Percentiles rank a stretch among this genome's conserved stretches.
Conservation (phyloP, 2,888 invertebrate species). For the Blera fallax region DNA sequence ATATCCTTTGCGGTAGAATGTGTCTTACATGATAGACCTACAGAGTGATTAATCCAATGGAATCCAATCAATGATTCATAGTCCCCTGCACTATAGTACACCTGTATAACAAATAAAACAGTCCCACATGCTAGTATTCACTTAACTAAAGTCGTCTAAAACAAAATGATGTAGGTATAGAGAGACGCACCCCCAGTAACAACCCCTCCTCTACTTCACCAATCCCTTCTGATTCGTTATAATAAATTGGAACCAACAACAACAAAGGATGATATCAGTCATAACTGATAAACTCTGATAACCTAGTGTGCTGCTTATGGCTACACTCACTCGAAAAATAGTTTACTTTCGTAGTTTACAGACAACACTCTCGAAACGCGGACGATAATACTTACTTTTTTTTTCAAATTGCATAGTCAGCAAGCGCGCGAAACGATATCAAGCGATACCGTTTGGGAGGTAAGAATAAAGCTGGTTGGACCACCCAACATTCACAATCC, state of each 20-base stretch:
- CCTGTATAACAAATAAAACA: slow-evolving; percentile 40
- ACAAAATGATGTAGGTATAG: slow-evolving; percentile 4
- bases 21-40: slow-evolving; percentile 15
- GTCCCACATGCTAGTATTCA: slow-evolving; percentile 39
- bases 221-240: slow-evolving; percentile 11
- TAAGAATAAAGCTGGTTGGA: background rate
- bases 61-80: slow-evolving; percentile 68
- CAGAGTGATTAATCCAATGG: slow-evolving; percentile 38
- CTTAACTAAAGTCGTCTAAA: slow-evolving; percentile 1
- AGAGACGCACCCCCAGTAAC: slow-evolving; percentile 49
- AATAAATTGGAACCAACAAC: slow-evolving; percentile 43
- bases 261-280: slow-evolving; percentile 49
- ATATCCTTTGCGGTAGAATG: background rate
- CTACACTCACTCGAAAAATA: background rate
- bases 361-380: slow-evolving; percentile 25
- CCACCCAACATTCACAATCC: background rate
- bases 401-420: background rate
- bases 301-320: slow-evolving; percentile 6
- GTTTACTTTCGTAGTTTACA: slow-evolving; percentile 19
- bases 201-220: background rate
- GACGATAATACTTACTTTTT: background rate
- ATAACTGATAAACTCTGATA: slow-evolving; percentile 63
- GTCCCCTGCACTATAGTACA: slow-evolving; percentile 33
- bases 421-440: background rate
- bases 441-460: background rate